These are phyloP conservation scores for Allophyes oxyacanthae DNA, from an alignment of 2,888 invertebrate species.

Conservation along the genomic window DNA sequence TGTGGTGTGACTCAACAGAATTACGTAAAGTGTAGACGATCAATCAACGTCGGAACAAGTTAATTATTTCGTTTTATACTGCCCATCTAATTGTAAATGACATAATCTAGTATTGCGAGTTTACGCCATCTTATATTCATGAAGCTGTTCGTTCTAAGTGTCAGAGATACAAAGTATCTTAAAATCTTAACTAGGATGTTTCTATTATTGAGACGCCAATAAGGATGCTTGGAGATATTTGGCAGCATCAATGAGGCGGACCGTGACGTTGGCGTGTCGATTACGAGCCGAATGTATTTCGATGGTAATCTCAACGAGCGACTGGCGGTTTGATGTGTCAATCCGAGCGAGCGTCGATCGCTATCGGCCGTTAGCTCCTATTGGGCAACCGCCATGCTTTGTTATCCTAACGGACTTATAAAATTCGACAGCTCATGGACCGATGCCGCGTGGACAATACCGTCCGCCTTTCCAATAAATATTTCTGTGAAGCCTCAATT, in stretches of 20 bases:
- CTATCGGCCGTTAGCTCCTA: slow-evolving; percentile 83
- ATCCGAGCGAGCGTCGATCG: slow-evolving; percentile 79
- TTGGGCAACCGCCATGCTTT: slow-evolving; percentile 86
- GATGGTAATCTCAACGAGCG: slow-evolving; percentile 81
- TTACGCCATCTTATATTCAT: slow-evolving; percentile 49
- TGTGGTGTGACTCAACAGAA: slow-evolving; percentile 48
- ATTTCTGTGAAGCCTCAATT: slow-evolving; percentile 56
- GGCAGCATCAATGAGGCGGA: slow-evolving; percentile 73
- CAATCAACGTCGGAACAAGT: slow-evolving; percentile 73
- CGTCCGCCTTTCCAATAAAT: slow-evolving; percentile 66
- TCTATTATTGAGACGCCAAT: slow-evolving; percentile 46
- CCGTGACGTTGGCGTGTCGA: slow-evolving; percentile 81
- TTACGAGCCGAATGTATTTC: slow-evolving; percentile 81
- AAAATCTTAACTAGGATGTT: slow-evolving; percentile 44
- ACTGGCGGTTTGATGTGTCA: slow-evolving; percentile 86
- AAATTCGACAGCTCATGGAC: slow-evolving; percentile 77
- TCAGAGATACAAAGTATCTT: slow-evolving; percentile 45
- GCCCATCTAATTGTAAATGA: slow-evolving; percentile 49
- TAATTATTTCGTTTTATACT: slow-evolving; percentile 66
- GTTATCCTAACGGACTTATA: slow-evolving; percentile 85
- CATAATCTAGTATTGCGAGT: slow-evolving; percentile 45
- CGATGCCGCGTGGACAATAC: slow-evolving; percentile 67
- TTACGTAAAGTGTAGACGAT: slow-evolving; percentile 61
- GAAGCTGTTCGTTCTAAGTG: slow-evolving; percentile 42
- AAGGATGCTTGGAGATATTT: slow-evolving; percentile 66